phyloP scores from a whole-genome alignment of 1,140 invertebrate species.

The Lordiphosa collinella region DNA sequence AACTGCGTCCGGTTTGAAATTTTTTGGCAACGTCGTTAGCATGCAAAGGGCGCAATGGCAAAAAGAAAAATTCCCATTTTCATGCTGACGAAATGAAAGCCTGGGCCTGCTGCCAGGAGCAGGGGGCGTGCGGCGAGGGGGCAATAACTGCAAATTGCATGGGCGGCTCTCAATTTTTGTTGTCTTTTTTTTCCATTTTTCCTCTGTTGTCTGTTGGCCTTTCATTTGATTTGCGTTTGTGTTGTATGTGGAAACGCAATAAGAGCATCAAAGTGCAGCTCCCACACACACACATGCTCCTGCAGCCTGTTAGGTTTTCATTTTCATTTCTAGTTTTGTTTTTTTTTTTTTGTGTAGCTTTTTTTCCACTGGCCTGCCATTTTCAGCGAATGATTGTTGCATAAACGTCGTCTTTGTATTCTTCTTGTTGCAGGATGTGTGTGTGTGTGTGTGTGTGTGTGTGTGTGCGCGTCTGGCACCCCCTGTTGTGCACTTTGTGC shows the following conservation, averaged over 20 bases:
- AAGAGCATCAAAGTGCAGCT: conserved; percentile 72
- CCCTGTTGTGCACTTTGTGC: conserved; percentile 57
- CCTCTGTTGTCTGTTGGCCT: conserved; percentile 55
- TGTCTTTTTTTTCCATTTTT: conserved; percentile 7
- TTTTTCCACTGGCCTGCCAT: conserved; percentile 44
- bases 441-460: conserved; percentile 13
- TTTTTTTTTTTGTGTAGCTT: conserved; percentile 6
- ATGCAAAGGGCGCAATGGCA: conserved; percentile 38
- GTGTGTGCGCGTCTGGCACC: conserved; percentile 15
- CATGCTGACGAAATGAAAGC: conserved; percentile 70
- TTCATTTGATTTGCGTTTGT: conserved; percentile 68
- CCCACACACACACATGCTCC: conserved; percentile 30
- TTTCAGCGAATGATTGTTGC: conserved; percentile 75
- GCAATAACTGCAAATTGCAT: conserved; percentile 76
- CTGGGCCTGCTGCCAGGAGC: conserved; percentile 43
- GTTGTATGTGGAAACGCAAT: conserved; percentile 56
- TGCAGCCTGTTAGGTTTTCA: conserved; percentile 46
- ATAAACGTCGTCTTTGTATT: conserved; percentile 74
- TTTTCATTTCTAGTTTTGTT: conserved; percentile 35
- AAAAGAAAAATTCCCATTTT: conserved; percentile 49
- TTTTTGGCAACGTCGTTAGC: conserved; percentile 61
- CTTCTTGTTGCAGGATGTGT: conserved; percentile 46
- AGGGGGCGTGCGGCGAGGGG: neutral
- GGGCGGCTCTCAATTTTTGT: conserved; percentile 68
- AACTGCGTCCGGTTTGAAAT: conserved; percentile 64